A percentile compares a stretch with the other conserved stretches of the same genome.
phyloP scores from a whole-genome alignment of 2,888 invertebrate genomes.

The Embidobia sp. region DNA sequence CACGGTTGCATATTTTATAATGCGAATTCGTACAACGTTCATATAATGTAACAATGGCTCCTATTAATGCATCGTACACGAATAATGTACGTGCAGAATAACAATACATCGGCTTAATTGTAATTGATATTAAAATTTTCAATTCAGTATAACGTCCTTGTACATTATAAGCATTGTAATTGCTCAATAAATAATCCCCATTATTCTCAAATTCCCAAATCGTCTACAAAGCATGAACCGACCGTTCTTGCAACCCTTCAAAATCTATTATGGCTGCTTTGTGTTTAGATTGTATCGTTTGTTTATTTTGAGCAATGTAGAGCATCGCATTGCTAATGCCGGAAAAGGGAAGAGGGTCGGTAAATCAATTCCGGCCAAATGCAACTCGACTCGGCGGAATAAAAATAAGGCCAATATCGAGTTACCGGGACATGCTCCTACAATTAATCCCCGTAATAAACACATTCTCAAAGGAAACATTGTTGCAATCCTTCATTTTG shows the following conservation, averaged over 20 bases:
- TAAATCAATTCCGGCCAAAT: conserved; percentile 37
- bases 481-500: no score
- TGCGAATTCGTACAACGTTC: neutral
- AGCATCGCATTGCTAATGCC: conserved; percentile 13
- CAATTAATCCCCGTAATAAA: conserved; percentile 21
- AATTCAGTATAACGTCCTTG: neutral
- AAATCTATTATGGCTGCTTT: conserved; percentile 37
- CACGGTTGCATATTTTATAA: neutral
- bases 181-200: conserved; percentile 20
- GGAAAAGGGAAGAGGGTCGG: conserved; percentile 16
- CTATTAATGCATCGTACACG: neutral
- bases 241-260: conserved; percentile 12
- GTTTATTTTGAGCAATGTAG: conserved; percentile 38
- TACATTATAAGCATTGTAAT: conserved; percentile 1
- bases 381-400: conserved; percentile 42
- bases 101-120: neutral
- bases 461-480: conserved; percentile 29
- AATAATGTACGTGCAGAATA: neutral
- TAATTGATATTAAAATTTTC: conserved; percentile 23
- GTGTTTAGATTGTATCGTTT: conserved; percentile 37
- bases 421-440: conserved; percentile 14
- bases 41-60: neutral
- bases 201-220: conserved; percentile 24
- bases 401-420: conserved; percentile 34
- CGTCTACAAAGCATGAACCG: conserved; percentile 11